Base-by-base conservation (phyloP, 2,113 vertebrate genomes). In the Pantherophis guttatus region DNA sequence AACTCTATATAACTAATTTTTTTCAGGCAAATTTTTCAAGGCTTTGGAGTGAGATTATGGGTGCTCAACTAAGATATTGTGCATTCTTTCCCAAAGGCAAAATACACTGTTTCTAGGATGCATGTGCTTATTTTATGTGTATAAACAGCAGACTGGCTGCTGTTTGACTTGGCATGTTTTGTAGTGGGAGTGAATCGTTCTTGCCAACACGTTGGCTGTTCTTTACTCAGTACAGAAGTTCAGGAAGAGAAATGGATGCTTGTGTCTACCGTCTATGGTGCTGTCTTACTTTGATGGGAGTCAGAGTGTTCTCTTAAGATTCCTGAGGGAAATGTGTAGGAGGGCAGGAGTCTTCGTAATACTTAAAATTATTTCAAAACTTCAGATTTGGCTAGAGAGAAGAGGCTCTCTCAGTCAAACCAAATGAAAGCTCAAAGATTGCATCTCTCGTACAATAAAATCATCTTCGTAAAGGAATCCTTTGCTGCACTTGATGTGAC, bases 141-240 rank as follows among this genome's bases (percentile, higher is more conserved):
- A 70, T 0, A 0, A 1, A 33, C 0, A 89, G 87, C 93, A 89
- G 24, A 39, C 87, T 23, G 53, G 44, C 59, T 58, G 33, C 86
- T 13, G 0, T 86, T 89, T 92, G 52, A n/a, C 26, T 92, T 81
- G 75, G 87, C 91, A 92, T 89, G 24, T 89, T 88, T 70, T 9
- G 17, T 87, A 92, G 93, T 90, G 87, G 93, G 90, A 86, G 93
- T 92, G 87, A 86, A 48, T 62, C 53, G 70, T 75, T 94, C 55
- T 17, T 92, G 87, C 87, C 92, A 86, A 88, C 55, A 94, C 12
- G 57, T 65, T 94, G 91, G 57, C 91, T 94, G 87, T 90, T 88
- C n/a, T 29, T 75, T n/a, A 87, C 65, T 91, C 21, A 53, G 70
- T 39, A 33, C 90, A 94, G 91, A 92, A 90, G 87, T 87, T 94